Conservation (phyloP, 1,140 invertebrate genomes). For the Eurosta solidaginis region DNA sequence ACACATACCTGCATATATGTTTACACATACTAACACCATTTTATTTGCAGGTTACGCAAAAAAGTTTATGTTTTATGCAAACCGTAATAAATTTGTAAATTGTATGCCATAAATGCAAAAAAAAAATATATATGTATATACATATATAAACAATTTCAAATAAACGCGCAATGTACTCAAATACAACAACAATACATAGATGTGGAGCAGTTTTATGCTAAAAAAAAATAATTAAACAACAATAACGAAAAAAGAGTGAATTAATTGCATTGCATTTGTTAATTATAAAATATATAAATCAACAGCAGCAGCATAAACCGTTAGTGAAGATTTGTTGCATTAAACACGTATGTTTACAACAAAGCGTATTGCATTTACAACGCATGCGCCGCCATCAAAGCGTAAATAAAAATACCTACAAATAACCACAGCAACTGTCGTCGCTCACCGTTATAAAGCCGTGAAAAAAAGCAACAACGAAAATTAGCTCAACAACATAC, state of each 20-base stretch:
- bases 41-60: neutral
- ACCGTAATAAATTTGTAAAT: neutral
- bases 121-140: neutral
- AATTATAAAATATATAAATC: slow-evolving; percentile 20
- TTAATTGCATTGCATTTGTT: neutral
- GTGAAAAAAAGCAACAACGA: neutral
- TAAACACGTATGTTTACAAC: neutral
- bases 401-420: no score
- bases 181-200: neutral
- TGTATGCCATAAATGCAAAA: neutral
- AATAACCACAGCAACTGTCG: slow-evolving; percentile 2
- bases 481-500: neutral
- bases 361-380: neutral
- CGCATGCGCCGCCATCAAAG: slow-evolving; percentile 16
- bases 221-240: neutral
- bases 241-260: slow-evolving; percentile 15
- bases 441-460: neutral
- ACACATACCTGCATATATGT: neutral
- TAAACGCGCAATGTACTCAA: neutral
- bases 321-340: neutral
- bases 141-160: neutral
- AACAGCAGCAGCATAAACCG: neutral
- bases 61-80: neutral
- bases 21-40: neutral
- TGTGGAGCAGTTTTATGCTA: neutral